phyloP scores from a whole-genome alignment of 2,797 vertebrate genomes.

The Syngnathus acus region DNA sequence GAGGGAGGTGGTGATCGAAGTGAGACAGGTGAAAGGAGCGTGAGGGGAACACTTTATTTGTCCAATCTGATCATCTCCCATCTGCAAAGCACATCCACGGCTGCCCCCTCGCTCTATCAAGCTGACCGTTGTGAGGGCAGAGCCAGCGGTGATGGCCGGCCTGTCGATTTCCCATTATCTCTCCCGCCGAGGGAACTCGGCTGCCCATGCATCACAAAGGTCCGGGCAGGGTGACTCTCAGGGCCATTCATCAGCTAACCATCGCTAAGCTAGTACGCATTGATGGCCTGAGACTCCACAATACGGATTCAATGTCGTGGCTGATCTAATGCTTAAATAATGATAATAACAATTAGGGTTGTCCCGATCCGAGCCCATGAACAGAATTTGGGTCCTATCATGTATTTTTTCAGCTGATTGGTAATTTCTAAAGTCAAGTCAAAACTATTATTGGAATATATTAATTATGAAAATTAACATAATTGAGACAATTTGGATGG shows the following conservation, averaged over 20 bases:
- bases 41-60: constrained; percentile 61
- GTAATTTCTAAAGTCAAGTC: background rate
- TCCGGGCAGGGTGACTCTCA: constrained; percentile 56
- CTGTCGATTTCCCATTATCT: constrained; percentile 83
- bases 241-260: constrained; percentile 52
- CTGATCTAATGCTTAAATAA: background rate
- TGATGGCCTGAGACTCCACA: constrained; percentile 18
- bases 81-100: constrained; percentile 61
- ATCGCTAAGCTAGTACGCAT: constrained; percentile 30
- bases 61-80: constrained; percentile 68
- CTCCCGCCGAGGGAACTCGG: constrained; percentile 68
- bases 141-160: constrained; percentile 63
- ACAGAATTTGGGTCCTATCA: no score
- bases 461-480: background rate
- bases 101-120: constrained; percentile 69
- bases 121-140: constrained; percentile 60
- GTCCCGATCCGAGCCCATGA: no score
- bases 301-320: background rate
- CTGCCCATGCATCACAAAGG: constrained; percentile 71
- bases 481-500: background rate
- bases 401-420: background rate
- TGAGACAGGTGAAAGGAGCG: constrained; percentile 17
- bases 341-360: background rate
- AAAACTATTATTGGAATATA: background rate
- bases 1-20: background rate